Evolutionary conservation across 2,797 vertebrate genomes (phyloP).

Genomic region (Apogon talboti): DNA sequence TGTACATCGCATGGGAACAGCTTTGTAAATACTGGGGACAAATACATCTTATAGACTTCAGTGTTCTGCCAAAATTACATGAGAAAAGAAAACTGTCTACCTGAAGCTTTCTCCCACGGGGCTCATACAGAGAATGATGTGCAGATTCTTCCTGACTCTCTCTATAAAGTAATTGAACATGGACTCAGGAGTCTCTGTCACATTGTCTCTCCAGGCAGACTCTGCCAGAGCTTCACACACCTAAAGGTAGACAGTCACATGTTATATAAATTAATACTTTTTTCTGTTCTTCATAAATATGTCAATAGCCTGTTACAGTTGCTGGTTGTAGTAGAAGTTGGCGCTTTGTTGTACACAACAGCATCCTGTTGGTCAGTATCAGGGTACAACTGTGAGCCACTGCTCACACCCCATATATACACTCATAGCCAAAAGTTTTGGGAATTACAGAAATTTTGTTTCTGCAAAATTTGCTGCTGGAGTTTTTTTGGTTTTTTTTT

Average conservation of each 20-base stretch:
- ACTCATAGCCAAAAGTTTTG: too few species aligned
- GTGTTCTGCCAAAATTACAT: background rate
- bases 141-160: slow-evolving; percentile 90
- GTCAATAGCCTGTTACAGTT: background rate
- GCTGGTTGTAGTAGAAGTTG: too few species aligned
- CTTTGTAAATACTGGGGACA: too few species aligned
- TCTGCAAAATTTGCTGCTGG: too few species aligned
- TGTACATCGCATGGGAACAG: background rate
- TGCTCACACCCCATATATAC: too few species aligned
- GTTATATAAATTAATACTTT: background rate
- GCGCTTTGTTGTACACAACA: too few species aligned
- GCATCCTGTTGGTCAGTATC: too few species aligned
- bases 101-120: slow-evolving; percentile 92
- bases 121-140: slow-evolving; percentile 91
- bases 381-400: too few species aligned
- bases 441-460: too few species aligned
- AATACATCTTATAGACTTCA: slow-evolving; percentile 3
- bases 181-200: slow-evolving; percentile 85
- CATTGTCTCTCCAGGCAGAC: slow-evolving; percentile 82
- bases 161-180: slow-evolving; percentile 89
- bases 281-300: background rate
- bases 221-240: slow-evolving; percentile 85
- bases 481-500: too few species aligned
- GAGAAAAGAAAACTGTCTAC: slow-evolving; percentile 70
- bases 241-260: slow-evolving; percentile 58